Base-by-base conservation (phyloP, 2,797 vertebrate genomes). In the Arnoldichthys spilopterus region DNA sequence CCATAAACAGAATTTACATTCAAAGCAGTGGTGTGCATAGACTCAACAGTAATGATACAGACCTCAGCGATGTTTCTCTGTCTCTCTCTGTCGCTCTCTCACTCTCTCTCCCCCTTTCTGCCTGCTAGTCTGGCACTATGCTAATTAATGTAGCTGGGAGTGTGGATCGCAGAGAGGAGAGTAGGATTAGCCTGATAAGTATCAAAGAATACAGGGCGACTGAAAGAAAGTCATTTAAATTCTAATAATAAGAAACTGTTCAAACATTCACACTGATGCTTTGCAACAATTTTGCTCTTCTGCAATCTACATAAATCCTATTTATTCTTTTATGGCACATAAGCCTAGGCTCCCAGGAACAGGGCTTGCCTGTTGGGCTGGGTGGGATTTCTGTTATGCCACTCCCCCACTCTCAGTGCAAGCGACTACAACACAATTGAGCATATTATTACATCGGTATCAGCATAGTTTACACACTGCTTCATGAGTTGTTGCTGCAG, bases 171-270 rank as follows among this genome's bases (percentile, higher is more conserved):
- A 91, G 68, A 81, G 92, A 90, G 90, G 87, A 91, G 91, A 91
- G 90, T 90, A 89, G 94, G 93, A 94, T 94, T 94, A 94, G 87
- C 80, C 89, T 87, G 92, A 94, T 94, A 93, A 94, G 91, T 91
- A 94, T 93, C 93, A 92, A 66, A 89, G 84, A 92, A 89, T 90
- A 94, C 90, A 93, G 91, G 92, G 91, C 89, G 86, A 91, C 90
- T 93, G 90, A 93, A 93, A 93, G 91, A 90, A 92, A 92, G 90
- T 92, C 91, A 93, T 94, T 94, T 93, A 91, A 93, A 93, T 93
- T 93, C 89, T 92, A 94, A 94, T 94, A 93, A 94, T 92, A 92
- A 90, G 88, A 92, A 92, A 92, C 86, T 93, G 93, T 93, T 93
- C 89, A 89, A 93, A 93, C 93, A 93, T 93, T 91, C 89, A 90